Base-by-base conservation (phyloP, 2,797 vertebrate genomes). In the Tiaroga cobitis region DNA sequence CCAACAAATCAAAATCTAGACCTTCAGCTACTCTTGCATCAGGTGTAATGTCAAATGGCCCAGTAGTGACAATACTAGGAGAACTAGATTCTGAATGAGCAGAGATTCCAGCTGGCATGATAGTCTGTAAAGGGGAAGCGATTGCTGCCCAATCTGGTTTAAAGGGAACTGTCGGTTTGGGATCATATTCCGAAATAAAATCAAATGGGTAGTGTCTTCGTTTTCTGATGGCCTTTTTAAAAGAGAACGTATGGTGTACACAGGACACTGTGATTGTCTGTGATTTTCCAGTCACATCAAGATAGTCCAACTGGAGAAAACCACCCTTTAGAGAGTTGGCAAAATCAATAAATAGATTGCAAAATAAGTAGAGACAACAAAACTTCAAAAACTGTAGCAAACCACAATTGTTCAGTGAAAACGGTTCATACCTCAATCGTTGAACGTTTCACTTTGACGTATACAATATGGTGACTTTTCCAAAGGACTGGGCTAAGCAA, bases 221-320 rank as follows among this genome's bases (percentile, higher is more conserved):
- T 59, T 54, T 59, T 59, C 74, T 34, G 19, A 34, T 56, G 7
- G 4, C 3, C 29, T 77, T 54, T 39, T 56, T 56, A 34, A 39
- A 39, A 34, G 29, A 34, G 3, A 69, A 37, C 1, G 5, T 24
- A 10, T 56, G 29, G 18, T 76, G 46, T 59, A 59, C 49, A 77
- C 74, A 77, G 51, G 74, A 77, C 32, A 77, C 11, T 11, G 8
- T 77, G 10, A 77, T 37, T 37, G 32, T 77, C 74, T 56, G 74
- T 21, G 21, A 59, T n/a, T 59, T 77, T 56, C 26, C 51, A 39
- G 19, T 59, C 32, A 56, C 0, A 39, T 77, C 74, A 77, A 77
- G 18, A 39, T 77, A 77, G 5, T 56, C 11, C 74, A 77, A 34
- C 51, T n/a, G 74, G 51, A 77, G 19, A 77, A 54, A 7, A 39